Evolutionary conservation across 2,888 invertebrate genomes (phyloP).

Genomic region (Chalcis sispes): DNA sequence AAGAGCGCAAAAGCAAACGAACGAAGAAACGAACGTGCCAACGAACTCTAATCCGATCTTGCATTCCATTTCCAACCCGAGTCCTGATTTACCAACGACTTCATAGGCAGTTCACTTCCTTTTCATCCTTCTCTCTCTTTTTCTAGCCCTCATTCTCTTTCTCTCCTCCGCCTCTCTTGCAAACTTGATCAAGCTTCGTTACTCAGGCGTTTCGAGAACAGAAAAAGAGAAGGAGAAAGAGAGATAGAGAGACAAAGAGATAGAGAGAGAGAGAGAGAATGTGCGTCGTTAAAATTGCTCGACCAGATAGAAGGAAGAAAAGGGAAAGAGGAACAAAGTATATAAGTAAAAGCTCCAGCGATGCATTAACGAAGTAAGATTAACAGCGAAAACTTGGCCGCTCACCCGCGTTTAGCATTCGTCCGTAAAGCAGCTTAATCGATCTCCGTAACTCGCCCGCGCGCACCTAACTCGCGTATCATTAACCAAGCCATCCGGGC

Average conservation of each 20-base stretch:
- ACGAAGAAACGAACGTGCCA: constrained; percentile 30
- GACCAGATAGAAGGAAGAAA: too few species aligned
- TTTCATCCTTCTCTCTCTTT: too few species aligned
- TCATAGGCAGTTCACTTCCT: constrained; percentile 34
- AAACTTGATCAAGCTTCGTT: too few species aligned
- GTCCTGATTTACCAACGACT: constrained; percentile 48
- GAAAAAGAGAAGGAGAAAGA: too few species aligned
- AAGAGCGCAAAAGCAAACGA: neutral
- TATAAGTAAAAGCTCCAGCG: neutral
- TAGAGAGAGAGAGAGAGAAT: too few species aligned
- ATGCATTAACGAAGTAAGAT: constrained; percentile 20
- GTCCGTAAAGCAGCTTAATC: constrained; percentile 28
- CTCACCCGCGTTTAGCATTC: constrained; percentile 19
- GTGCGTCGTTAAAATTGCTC: too few species aligned
- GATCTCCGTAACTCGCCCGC: constrained; percentile 7
- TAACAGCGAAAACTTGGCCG: constrained; percentile 21
- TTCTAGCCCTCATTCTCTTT: neutral
- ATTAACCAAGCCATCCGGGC: constrained; percentile 16
- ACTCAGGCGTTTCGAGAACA: too few species aligned
- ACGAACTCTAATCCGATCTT: constrained; percentile 47
- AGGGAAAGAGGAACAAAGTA: too few species aligned
- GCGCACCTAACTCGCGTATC: constrained; percentile 40
- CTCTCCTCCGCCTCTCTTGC: neutral
- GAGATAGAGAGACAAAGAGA: too few species aligned
- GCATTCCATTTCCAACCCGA: constrained; percentile 23